Base-by-base conservation (phyloP, 1,140 invertebrate species). In the Drosophila pandora region DNA sequence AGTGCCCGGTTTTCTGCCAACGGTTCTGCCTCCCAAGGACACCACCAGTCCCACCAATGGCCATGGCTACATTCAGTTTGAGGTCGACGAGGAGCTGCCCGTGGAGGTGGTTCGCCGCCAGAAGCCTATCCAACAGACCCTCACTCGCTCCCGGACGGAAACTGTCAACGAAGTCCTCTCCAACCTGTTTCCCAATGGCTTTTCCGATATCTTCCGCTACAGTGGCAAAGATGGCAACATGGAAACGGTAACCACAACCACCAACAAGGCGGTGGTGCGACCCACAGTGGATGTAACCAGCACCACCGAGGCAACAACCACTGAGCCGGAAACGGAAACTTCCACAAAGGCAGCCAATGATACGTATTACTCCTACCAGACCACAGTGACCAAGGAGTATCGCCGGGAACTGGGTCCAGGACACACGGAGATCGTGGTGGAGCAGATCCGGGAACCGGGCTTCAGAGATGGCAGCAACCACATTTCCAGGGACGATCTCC, bases 131-230 rank as follows among this genome's bases (percentile, higher is more conserved):
- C 7, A 62, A 6, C 62, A 68, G 25, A 76, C 49, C 1, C 7
- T 55, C 13, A 43, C 59, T 5, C 73, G 68, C 17, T 74, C 62
- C 17, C 78, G 67, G 8, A 79, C 77, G 13, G 72, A 76, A 1
- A 91, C 90, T 0, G 87, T 91, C 2, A 90, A 91, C 28, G 90
- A 91, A 23, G 90, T 91, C 12, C 70, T 91, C 1, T 77, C 80
- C 4, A 91, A 74, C 64, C 79, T 91, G 2, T 91, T 91, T 32
- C 90, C 90, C 49, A 90, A 91, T 23, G 90, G 90, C 2, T 91
- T 91, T 49, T 90, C 90, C 0, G 85, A 91, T 39, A 91, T 91
- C 17, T 91, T 91, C 70, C 79, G 85, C 5, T 91, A 79, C n/a
- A 91, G 82, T 56, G 60, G 85, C 9, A 69, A 49, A 21, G 76